Evolutionary conservation across 1,140 invertebrate species (phyloP), one percentile per base, ranked within the genome.

Genomic region (Drosophila kurseongensis): DNA sequence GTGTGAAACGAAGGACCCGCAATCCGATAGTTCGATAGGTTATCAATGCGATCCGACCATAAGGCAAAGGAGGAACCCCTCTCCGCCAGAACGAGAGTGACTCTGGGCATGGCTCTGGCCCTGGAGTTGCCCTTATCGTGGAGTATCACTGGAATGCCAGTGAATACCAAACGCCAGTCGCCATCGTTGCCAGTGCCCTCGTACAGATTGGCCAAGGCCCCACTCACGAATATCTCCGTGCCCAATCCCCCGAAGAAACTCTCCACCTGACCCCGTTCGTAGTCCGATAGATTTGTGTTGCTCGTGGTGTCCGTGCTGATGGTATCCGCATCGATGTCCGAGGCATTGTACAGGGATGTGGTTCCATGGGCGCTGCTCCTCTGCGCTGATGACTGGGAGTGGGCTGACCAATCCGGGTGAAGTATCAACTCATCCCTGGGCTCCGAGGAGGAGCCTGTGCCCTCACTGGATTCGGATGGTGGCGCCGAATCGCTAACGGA

Each of bases 41-140:
- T 95, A 78, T 95, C 96, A 72, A 98, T 96, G n/a, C 95, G 95
- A 91, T 98, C 97, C 57, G 94, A 94, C 97, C 97, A 98, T n/a
- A 98, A 92, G 29, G 95, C 95, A 91, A 98, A 97, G 48, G 96
- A 96, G 2, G 96, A 96, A 3, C 97, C 97, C 50, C 96, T 94
- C 92, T 98, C 97, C 1, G 97, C 96, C 14, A 98, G 86, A 2
- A 97, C 93, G 23, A 98, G 94, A 13, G 96, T 95, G 5, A 98
- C 95, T 29, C 95, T 94, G 27, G 96, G 93, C 79, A 96, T 95
- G 47, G 95, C 93, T 45, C 96, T 92, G 7, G 96, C 95, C 58
- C 94, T 92, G 0, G 96, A 95, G 71, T 95, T 95, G 0, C 96
- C 97, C 7, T 94, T 94, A 92, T 98, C 96, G 47, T 97, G 93